A percentile compares a stretch with the other conserved stretches of the same genome.
Evolutionary conservation across 2,888 invertebrate species (phyloP).

Genomic region (Archips xylosteana): DNA sequence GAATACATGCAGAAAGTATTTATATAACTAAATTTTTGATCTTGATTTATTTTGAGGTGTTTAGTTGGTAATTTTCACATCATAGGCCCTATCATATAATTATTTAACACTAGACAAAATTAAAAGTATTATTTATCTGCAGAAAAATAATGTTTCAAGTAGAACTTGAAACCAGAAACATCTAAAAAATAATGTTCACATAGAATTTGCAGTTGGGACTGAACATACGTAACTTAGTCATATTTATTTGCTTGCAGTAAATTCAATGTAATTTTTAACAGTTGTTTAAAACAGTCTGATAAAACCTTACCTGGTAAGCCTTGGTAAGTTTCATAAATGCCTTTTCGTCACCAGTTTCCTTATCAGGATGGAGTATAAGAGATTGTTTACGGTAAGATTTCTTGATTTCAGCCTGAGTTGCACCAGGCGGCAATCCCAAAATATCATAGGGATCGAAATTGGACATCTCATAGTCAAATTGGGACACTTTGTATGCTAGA

Average conservation of each 20-base stretch:
- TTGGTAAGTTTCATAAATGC: constrained; percentile 99
- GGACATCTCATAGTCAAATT: constrained; percentile 99
- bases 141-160: no score
- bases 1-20: neutral
- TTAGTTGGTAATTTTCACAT: no score
- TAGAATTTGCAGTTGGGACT: no score
- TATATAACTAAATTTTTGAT: neutral
- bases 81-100: no score
- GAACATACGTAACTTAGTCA: neutral
- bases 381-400: constrained; percentile 98
- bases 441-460: constrained; percentile 99
- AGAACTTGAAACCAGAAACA: no score
- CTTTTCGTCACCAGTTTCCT: constrained; percentile 98
- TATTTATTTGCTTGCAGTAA: neutral
- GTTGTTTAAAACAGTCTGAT: neutral
- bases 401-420: constrained; percentile 95
- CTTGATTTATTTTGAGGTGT: no score
- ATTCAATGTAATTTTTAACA: neutral
- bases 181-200: no score
- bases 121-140: no score
- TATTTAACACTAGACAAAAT: no score
- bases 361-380: constrained; percentile 98
- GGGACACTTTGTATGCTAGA: constrained; percentile 96
- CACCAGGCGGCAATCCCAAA: constrained; percentile 94
- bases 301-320: constrained; percentile 90